Evolutionary conservation across 2,797 vertebrate genomes (phyloP), one percentile per base, ranked within the genome.

Genomic region (Myotis vivesi): DNA sequence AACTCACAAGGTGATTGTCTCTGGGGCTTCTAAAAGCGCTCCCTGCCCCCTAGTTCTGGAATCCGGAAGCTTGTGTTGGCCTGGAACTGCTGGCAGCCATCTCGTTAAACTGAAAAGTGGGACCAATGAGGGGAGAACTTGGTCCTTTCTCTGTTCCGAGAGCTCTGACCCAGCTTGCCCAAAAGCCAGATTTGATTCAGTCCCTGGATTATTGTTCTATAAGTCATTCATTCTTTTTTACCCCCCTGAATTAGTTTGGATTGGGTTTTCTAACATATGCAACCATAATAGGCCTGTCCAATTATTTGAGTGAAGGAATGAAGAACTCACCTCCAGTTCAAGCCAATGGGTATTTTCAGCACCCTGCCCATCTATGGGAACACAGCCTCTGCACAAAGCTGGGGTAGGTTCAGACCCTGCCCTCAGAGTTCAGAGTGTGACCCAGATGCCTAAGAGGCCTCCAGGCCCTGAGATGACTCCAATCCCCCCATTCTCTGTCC

Each of bases 161-260:
- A 80, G 22, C 10, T 19, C n/a, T 1, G 3, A 10, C 13, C 25
- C 59, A 81, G 28, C 28, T 13, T 64, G 25, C 57, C 76, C 62
- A 25, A 4, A 36, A 30, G 49, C 10, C 77, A 30, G 83, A 11
- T 5, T 22, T 1, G 6, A 11, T 16, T 17, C 13, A 23, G 3
- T 9, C 8, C 51, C 66, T 8, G 12, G 12, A 16, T 88, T 38
- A 44, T 20, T 30, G 30, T 38, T 51, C 20, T 12, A 6, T 55
- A 41, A 38, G 33, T n/a, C 36, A 36, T 25, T 51, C 51, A 8
- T 38, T 28, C 44, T 76, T 68, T 5, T 23, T 13, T 1, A 59
- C n/a, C 33, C 17, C 20, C 41, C 87, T 87, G 17, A 44, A 68
- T 38, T 25, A 76, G 44, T 92, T 36, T 79, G 79, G 44, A 66